Base-by-base conservation (phyloP, 23 tunicate species). In the Trididemnum nubilum region DNA sequence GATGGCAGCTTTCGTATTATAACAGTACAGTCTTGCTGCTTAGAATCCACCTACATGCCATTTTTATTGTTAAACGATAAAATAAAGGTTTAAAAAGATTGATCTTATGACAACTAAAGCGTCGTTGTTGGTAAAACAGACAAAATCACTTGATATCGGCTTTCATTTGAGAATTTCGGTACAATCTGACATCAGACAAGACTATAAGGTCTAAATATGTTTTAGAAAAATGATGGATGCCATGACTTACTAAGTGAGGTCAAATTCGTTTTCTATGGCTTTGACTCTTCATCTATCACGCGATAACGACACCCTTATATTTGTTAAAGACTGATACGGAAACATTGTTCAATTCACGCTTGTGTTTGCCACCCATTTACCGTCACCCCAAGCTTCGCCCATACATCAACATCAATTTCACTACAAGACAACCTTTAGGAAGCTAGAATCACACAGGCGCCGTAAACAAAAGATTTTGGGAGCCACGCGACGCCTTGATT, bases 221-320 rank as follows among this genome's bases (percentile, higher is more conserved):
- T 44, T 15, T 7, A 44, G 9, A 15, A 15, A 15, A 44, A 44
- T 44, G 54, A 44, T 44, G 9, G 54, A 44, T 44, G 9, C 15
- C 54, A 9, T 44, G 54, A 44, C 54, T 7, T 44, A 7, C 54
- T 15, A 44, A 44, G 15, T 44, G 54, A 44, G 54, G 54, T 44
- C 54, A 44, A 44, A 44, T 44, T 44, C 54, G 54, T 44, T 44
- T 44, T 44, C 67, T 61, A 61, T n/a, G 67, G 67, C 67, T 21
- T 61, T 61, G 67, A n/a, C 67, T 5, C 15, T 67, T 38, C 38
- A 67, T 67, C 4, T 33, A 67, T 67, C 74, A 67, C 33, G 3
- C 2, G 74, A 67, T 67, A 67, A 67, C 74, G 74, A 67, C 74
- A 33, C 33, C n/a, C 37, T 31, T 9, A 67, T 63, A n/a, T 61